phyloP scores from a whole-genome alignment of 2,113 vertebrate genomes.

The Hippocampus mohnikei region DNA sequence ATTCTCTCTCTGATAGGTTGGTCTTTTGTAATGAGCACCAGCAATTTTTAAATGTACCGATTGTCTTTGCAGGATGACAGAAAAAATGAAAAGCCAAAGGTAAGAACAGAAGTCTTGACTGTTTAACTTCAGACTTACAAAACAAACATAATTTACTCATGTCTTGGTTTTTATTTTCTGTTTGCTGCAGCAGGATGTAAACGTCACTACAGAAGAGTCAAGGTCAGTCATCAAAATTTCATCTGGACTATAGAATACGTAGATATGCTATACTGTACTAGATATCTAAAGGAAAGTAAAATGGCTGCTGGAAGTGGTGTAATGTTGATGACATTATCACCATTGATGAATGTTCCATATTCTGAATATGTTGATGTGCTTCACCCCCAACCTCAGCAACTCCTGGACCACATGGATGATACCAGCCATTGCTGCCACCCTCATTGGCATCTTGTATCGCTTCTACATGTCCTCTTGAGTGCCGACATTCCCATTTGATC shows the following conservation, averaged over 20 bases:
- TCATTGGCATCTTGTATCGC: constrained; percentile 85
- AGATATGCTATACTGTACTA: not conserved
- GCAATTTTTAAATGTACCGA: not conserved
- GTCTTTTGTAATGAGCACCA: not conserved
- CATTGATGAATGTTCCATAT: not conserved
- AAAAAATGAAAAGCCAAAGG: constrained; percentile 74
- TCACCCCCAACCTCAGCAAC: constrained; percentile 43
- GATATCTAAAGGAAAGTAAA: not conserved
- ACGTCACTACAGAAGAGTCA: constrained; percentile 59
- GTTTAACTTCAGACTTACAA: not conserved
- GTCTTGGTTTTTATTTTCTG: not conserved
- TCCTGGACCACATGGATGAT: constrained; percentile 88
- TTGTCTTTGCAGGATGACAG: constrained; percentile 77
- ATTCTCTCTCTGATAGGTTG: too few relatives aligned
- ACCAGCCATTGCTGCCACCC: constrained; percentile 74
- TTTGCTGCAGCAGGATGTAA: constrained; percentile 53
- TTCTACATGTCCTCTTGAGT: constrained; percentile 78
- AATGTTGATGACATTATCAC: not conserved
- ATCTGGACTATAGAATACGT: not conserved
- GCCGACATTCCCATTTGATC: constrained; percentile 15
- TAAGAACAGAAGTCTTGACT: constrained; percentile 52
- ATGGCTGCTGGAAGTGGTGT: not conserved
- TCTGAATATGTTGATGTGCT: not conserved
- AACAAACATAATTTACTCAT: not conserved
- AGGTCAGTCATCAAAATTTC: constrained; percentile 63